Percentiles rank a stretch among this genome's conserved stretches.
Conservation (phyloP, 2,888 invertebrate genomes). For the Ceriagrion tenellum region DNA sequence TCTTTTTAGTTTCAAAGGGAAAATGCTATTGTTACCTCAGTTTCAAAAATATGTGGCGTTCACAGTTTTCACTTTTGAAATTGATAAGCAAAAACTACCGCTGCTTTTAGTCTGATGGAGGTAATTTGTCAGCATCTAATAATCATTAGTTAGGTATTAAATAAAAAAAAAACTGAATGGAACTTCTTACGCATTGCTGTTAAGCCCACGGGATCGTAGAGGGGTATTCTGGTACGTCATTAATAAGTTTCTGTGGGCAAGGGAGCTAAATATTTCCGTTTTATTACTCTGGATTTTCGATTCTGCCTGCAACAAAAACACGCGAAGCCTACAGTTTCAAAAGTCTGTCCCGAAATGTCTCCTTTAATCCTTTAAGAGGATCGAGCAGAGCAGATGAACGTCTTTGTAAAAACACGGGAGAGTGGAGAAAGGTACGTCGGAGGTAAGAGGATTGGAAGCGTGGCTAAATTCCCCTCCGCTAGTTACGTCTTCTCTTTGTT, state of each 20-base stretch:
- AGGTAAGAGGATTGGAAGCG: slow-evolving; percentile 18
- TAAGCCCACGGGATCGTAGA: background rate
- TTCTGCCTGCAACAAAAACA: background rate
- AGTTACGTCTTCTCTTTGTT: background rate
- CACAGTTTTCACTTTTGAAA: no score
- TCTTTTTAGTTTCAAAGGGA: no score
- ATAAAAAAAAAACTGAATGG: background rate
- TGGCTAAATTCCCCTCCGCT: background rate
- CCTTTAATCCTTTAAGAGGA: slow-evolving; percentile 28
- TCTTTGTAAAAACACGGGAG: slow-evolving; percentile 21
- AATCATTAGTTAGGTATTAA: no score
- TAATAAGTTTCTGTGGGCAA: background rate
- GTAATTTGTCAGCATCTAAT: no score
- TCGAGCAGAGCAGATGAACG: slow-evolving; percentile 10
- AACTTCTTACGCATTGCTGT: background rate
- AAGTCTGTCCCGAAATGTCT: background rate
- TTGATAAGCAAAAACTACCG: no score
- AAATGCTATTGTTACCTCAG: no score
- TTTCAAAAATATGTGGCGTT: no score
- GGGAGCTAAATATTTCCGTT: background rate
- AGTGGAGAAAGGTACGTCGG: background rate
- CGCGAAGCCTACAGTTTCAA: slow-evolving; percentile 21
- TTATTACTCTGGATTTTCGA: background rate
- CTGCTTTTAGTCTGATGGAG: no score
- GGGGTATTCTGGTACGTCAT: background rate